phyloP scores from a whole-genome alignment of 2,888 invertebrate species.

The Orthosia gracilis region DNA sequence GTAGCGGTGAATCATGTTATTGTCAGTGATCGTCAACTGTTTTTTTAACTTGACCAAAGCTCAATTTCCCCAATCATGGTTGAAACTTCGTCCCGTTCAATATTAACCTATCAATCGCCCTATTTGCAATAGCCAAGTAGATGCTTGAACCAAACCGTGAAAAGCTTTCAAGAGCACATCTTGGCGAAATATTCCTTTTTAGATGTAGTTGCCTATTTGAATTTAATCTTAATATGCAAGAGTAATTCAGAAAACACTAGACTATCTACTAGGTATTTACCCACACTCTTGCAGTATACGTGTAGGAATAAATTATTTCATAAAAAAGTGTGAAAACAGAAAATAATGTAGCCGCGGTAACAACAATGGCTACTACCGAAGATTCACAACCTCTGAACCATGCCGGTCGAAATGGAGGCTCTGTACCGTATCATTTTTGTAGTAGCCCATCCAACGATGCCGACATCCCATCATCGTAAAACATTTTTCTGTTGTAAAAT shows the following conservation, averaged over 20 bases:
- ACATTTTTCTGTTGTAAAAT: slow-evolving; percentile 14
- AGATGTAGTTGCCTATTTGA: too few relatives aligned
- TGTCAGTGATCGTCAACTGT: slow-evolving; percentile 78
- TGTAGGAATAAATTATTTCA: neutral
- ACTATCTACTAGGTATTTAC: too few relatives aligned
- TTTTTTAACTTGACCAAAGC: slow-evolving; percentile 57
- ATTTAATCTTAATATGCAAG: too few relatives aligned
- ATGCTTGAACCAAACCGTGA: too few relatives aligned
- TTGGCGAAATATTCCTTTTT: too few relatives aligned
- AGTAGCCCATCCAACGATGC: slow-evolving; percentile 73
- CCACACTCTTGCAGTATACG: too few relatives aligned
- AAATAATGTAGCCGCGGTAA: neutral
- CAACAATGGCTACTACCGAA: slow-evolving; percentile 52
- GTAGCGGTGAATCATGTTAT: slow-evolving; percentile 80
- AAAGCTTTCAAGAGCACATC: neutral
- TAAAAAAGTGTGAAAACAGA: slow-evolving; percentile 8
- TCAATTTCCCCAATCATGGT: neutral
- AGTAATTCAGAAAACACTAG: too few relatives aligned
- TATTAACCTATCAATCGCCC: neutral
- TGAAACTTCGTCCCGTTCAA: neutral
- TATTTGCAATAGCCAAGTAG: neutral
- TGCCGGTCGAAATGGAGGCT: slow-evolving; percentile 80
- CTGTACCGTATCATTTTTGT: slow-evolving; percentile 86
- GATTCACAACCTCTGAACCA: slow-evolving; percentile 78
- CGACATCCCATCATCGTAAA: slow-evolving; percentile 43